These are phyloP conservation scores for Potamilus streckersoni DNA, from an alignment of 1,140 invertebrate genomes.

Conservation along the genomic window DNA sequence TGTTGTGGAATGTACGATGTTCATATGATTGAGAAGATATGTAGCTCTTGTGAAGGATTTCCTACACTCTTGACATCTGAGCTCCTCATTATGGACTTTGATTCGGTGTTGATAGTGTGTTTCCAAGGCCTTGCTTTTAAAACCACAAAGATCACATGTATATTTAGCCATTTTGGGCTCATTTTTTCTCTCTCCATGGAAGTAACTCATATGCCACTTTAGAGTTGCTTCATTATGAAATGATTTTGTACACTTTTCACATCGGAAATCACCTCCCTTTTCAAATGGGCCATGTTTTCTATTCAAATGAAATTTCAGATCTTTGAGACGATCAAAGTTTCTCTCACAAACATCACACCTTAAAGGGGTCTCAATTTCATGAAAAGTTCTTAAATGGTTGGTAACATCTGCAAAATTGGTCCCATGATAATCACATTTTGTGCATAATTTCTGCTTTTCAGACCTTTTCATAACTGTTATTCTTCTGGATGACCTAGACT, in stretches of 20 bases:
- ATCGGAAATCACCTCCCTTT: constrained; percentile 4
- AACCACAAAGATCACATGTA: constrained; percentile 20
- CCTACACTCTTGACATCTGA: constrained; percentile 19
- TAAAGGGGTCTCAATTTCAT: constrained; percentile 14
- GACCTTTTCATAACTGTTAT: no score
- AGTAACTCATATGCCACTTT: constrained; percentile 21
- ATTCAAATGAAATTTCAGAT: constrained; percentile 28
- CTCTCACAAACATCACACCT: constrained; percentile 42
- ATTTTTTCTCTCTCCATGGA: constrained; percentile 20
- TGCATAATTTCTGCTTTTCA: no score
- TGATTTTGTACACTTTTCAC: constrained; percentile 27
- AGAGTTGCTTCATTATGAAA: constrained; percentile 23
- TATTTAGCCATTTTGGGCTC: constrained; percentile 10
- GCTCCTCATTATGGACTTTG: constrained; percentile 12
- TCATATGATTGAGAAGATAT: no score
- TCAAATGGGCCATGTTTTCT: constrained; percentile 36
- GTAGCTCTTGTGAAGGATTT: constrained; percentile 17
- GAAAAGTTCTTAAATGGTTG: constrained; percentile 15
- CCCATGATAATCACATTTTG: no score
- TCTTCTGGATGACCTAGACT: no score
- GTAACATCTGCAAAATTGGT: constrained; percentile 6
- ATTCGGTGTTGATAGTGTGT: constrained; percentile 27
- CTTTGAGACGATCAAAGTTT: constrained; percentile 19
- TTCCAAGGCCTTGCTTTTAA: constrained; percentile 8
- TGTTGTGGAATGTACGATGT: constrained; percentile 16